A percentile compares a stretch with the other conserved stretches of the same genome.
Evolutionary conservation across 2,797 vertebrate species (phyloP).

Genomic region (Crax fasciolata): DNA sequence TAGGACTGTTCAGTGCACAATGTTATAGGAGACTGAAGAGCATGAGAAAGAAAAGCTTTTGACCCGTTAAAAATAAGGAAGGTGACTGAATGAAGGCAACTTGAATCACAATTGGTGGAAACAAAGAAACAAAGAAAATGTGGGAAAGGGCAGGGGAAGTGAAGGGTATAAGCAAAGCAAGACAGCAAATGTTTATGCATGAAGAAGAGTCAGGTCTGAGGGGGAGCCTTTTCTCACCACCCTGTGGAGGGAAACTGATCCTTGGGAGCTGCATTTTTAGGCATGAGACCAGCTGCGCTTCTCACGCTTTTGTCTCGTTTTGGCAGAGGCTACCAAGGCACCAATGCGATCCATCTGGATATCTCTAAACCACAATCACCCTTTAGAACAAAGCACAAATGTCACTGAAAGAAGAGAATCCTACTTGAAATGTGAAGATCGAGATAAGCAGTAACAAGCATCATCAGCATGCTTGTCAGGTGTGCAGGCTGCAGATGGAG

Average conservation of each 20-base stretch:
- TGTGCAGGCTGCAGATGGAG: background rate
- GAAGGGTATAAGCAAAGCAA: background rate
- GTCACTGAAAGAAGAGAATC: background rate
- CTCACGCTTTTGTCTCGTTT: background rate
- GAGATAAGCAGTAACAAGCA: background rate
- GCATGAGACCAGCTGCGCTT: background rate
- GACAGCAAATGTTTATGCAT: background rate
- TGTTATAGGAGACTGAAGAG: background rate
- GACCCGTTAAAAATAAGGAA: background rate
- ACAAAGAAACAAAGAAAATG: background rate
- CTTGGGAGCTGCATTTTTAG: background rate
- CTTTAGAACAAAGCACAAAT: background rate
- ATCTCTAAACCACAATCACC: background rate
- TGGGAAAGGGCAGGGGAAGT: background rate
- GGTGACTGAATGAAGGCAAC: background rate
- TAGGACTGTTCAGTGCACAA: background rate
- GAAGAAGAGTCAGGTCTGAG: background rate
- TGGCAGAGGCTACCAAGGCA: background rate
- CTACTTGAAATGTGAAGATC: background rate
- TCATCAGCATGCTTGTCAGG: background rate
- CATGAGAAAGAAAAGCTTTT: background rate
- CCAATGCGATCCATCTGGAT: background rate
- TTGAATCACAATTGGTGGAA: background rate
- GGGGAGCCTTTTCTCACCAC: background rate
- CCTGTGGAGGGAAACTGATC: background rate